Evolutionary conservation across 2,888 invertebrate genomes (phyloP), one percentile per base, ranked within the genome.

Genomic region (Thecocarcelia acutangulata): DNA sequence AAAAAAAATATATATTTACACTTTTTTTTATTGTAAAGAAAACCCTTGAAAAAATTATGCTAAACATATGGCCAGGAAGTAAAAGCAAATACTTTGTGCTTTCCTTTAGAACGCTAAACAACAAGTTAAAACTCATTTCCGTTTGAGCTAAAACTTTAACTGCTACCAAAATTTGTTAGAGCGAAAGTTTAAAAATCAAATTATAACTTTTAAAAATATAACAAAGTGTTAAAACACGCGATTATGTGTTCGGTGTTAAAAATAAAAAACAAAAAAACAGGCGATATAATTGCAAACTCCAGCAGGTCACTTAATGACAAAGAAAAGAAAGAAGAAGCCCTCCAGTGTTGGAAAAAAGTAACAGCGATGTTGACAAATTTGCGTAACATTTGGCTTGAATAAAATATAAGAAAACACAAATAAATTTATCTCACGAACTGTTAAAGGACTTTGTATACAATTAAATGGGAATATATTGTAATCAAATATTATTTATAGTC

Each of bases 211-310:
- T 70, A 48, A 74, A 74, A 78, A 78, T 59, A 78, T 82, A 74
- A 82, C 78, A 78, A 82, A 82, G 78, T 82, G 82, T 74, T 82
- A 82, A 78, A 74, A 48, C 78, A 82, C 82, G 82, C 82, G 82
- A 82, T 78, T 66, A 66, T 74, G 24, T 56, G 64, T 48, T 46
- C 17, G 48, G 46, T 19, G 33, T 44, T 21, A 54, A n/a, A 42
- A 37, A 46, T 4, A 15, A 64, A 54, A 37, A 66, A n/a, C n/a
- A n/a, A n/a, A n/a, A n/a, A n/a, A n/a, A n/a, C n/a, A 15, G 40
- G 70, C 56, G 24, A 37, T 63, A 52, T 46, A 13, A 21, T 64
- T 9, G 73, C 52, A 15, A 56, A 17, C 59, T 59, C 40, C 52
- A 44, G 33, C 48, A 3, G 21, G 37, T 17, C 3, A n/a, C 24